Conservation (phyloP, 2,797 vertebrate genomes). For the Lagorchestes hirsutus region DNA sequence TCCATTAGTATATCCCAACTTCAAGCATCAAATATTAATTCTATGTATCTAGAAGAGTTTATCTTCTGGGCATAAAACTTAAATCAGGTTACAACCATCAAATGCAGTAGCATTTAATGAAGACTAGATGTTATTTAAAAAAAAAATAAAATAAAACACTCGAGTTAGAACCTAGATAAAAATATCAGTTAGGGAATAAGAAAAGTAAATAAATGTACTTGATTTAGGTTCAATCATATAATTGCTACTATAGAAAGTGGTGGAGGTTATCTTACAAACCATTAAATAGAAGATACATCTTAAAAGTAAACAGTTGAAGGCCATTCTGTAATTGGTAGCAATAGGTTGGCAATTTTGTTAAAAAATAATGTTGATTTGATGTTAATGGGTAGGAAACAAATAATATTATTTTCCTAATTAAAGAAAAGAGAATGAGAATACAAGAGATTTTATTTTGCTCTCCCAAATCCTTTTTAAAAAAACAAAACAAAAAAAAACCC, state of each 20-base stretch:
- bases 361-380: not conserved
- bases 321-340: not conserved
- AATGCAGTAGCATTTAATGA: not conserved
- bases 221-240: not conserved
- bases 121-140: not conserved
- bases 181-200: not conserved
- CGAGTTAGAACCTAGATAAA: not conserved
- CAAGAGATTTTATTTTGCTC: not conserved
- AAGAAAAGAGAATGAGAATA: not conserved
- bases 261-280: not conserved
- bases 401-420: not conserved
- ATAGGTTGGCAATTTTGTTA: not conserved
- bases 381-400: not conserved
- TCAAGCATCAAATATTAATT: not conserved
- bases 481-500: too few relatives aligned
- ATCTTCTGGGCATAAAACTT: not conserved
- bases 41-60: not conserved
- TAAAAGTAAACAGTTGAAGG: not conserved
- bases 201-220: not conserved
- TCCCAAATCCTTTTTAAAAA: not conserved
- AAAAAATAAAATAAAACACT: not conserved
- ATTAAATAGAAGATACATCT: not conserved
- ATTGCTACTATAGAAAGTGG: not conserved
- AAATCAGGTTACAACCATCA: not conserved
- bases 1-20: not conserved